A percentile compares a stretch with the other conserved stretches of the same genome.
phyloP scores from a whole-genome alignment of 2,113 vertebrate genomes.

The Nannobrachium achirus region DNA sequence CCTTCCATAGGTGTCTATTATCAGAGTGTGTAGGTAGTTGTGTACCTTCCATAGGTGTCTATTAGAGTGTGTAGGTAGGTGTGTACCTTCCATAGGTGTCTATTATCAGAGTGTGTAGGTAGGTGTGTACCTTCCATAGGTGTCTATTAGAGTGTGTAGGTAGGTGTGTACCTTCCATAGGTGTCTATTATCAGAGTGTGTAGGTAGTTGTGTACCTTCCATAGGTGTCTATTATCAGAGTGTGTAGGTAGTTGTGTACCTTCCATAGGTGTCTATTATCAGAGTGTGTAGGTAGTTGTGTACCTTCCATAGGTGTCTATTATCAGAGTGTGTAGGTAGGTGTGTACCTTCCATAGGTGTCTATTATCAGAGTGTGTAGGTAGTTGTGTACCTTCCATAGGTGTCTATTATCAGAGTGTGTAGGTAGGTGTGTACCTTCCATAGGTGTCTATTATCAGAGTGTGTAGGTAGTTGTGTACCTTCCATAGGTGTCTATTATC shows the following conservation, averaged over 20 bases:
- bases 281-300: too few relatives aligned
- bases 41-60: too few relatives aligned
- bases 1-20: background rate
- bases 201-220: too few relatives aligned
- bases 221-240: background rate
- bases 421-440: constrained; percentile 10
- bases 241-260: constrained; percentile 2
- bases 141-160: background rate
- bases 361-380: too few relatives aligned
- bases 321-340: background rate
- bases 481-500: too few relatives aligned
- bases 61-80: background rate
- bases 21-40: too few relatives aligned
- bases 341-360: background rate
- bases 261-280: background rate
- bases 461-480: too few relatives aligned
- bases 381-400: too few relatives aligned
- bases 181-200: background rate
- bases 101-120: background rate
- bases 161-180: constrained; percentile 3
- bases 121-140: too few relatives aligned
- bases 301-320: too few relatives aligned
- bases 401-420: background rate
- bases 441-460: background rate
- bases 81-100: background rate